These are phyloP conservation scores for Leptopterna dolabrata DNA, from an alignment of 2,888 invertebrate species.

Conservation along the genomic window DNA sequence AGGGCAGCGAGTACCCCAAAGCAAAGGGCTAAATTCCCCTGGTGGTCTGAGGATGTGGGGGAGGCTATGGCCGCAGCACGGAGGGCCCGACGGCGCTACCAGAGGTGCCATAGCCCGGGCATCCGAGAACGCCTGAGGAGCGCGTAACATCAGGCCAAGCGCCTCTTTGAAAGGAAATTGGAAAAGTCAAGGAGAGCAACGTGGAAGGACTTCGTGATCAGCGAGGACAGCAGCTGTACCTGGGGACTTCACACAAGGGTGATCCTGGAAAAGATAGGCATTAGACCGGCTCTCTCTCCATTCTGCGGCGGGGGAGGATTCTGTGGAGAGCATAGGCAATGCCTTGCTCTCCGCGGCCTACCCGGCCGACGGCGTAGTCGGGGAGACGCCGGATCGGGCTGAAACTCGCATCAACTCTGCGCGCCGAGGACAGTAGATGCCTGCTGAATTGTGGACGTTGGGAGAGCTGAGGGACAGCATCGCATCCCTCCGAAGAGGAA, in stretches of 20 bases:
- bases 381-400: too few species aligned
- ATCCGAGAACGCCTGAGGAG: not conserved
- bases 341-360: too few species aligned
- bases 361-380: too few species aligned
- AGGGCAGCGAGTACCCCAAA: not conserved
- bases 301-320: too few species aligned
- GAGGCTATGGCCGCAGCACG: not conserved
- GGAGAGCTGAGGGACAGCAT: not conserved
- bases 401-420: too few species aligned
- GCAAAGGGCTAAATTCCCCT: not conserved
- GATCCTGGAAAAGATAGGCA: constrained; percentile 10
- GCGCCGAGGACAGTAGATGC: too few species aligned
- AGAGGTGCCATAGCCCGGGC: not conserved
- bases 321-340: too few species aligned
- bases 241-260: constrained; percentile 16
- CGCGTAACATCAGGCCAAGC: not conserved
- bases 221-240: not conserved
- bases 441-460: too few species aligned
- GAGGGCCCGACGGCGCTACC: not conserved
- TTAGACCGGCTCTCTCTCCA: too few species aligned
- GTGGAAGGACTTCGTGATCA: not conserved
- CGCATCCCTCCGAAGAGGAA: not conserved
- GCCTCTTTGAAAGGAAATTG: not conserved
- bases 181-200: not conserved
- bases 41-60: not conserved